Base-by-base conservation (phyloP, 1,140 invertebrate species). In the Diorhabda carinulata region DNA sequence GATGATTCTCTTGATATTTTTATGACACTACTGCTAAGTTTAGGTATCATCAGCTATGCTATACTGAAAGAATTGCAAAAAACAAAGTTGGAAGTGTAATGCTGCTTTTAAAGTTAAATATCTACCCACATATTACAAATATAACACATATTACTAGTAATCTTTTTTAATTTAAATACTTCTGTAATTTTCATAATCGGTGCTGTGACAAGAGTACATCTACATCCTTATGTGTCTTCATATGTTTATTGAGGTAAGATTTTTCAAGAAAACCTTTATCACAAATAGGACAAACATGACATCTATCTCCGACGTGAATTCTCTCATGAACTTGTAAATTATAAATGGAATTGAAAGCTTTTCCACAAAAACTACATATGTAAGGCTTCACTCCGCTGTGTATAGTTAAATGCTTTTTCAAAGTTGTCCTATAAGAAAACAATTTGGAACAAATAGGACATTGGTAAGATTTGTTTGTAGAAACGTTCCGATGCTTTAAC, bases 361-460 rank as follows among this genome's bases (percentile, higher is more conserved):
- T 90, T 0, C 83, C 83, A 75, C 90, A 91, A 0, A 87, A 74
- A 56, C 85, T 81, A 73, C 92, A 93, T 6, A 83, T 78, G 66
- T 88, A 87, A 0, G 86, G 88, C 9, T 89, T 86, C 67, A 87
- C 83, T 40, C 85, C 84, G 7, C 85, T 84, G 67, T 88, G 85
- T 10, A 87, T 86, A 43, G 86, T 81, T 4, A 86, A 78, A 75
- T 92, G 90, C 42, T 86, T 86, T 4, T 87, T 86, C 61, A 91
- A 79, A 69, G 90, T 83, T 2, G 87, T 86, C 41, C 86, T 83
- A 2, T 90, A 83, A 3, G 87, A 89, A 75, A 93, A 94, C 2
- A 86, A 83, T 67, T 88, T 88, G 0, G 85, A 85, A 76, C 93
- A 95, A 1, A 90, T 84, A 57, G 87, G 85, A 77, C 93, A 95